Evolutionary conservation across 2,888 invertebrate species (phyloP).

Genomic region (Apoda limacodes): DNA sequence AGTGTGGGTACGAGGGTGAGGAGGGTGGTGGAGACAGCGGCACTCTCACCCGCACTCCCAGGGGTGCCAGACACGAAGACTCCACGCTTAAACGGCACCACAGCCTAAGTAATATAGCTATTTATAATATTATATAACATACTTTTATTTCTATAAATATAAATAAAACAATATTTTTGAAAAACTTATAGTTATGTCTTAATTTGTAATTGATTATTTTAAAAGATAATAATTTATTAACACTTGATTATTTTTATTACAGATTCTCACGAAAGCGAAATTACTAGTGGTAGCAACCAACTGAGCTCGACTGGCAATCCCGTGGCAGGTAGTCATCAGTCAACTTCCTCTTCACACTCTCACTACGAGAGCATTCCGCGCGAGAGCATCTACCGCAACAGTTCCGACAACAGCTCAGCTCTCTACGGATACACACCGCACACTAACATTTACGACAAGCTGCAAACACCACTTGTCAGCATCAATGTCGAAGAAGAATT

Average conservation of each 20-base stretch:
- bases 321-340: slow-evolving; percentile 28
- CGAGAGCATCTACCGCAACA: slow-evolving; percentile 36
- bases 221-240: neutral
- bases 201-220: slow-evolving; percentile 3
- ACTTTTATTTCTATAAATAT: too few relatives aligned
- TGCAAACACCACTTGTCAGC: slow-evolving; percentile 25
- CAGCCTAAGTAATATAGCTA: slow-evolving; percentile 1
- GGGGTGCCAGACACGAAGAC: slow-evolving; percentile 36
- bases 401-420: slow-evolving; percentile 39
- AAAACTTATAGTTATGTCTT: slow-evolving; percentile 7
- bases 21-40: slow-evolving; percentile 50
- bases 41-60: slow-evolving; percentile 66
- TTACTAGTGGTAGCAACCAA: slow-evolving; percentile 25
- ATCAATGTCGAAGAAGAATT: slow-evolving; percentile 51
- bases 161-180: too few relatives aligned
- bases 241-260: slow-evolving; percentile 14
- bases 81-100: slow-evolving; percentile 54
- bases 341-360: slow-evolving; percentile 37
- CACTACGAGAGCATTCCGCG: slow-evolving; percentile 45
- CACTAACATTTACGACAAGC: slow-evolving; percentile 61
- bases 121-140: neutral
- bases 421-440: slow-evolving; percentile 58
- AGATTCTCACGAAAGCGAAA: too few relatives aligned
- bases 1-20: slow-evolving; percentile 30
- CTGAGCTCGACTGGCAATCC: slow-evolving; percentile 31